phyloP scores from a whole-genome alignment of 2,797 vertebrate species.

The Halcyon smyrnensis region DNA sequence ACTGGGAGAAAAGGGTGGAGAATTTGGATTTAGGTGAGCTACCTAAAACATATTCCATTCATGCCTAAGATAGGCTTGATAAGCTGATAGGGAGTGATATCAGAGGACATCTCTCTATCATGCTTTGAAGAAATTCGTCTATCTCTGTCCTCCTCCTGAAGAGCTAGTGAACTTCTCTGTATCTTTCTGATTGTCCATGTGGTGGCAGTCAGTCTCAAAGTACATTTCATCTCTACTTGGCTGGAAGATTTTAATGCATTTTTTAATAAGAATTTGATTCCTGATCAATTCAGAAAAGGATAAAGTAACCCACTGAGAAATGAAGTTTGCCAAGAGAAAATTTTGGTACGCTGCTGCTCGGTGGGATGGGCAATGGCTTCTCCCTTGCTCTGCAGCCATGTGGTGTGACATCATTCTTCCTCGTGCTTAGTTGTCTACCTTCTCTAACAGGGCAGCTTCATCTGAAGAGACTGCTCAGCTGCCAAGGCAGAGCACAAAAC shows the following conservation, averaged over 20 bases:
- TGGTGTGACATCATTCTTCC: neutral
- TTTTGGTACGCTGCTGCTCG: neutral
- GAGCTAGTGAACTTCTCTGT: neutral
- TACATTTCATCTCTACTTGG: neutral
- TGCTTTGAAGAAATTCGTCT: neutral
- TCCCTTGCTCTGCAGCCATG: neutral
- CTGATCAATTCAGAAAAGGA: neutral
- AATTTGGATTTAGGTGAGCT: neutral
- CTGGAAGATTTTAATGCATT: neutral
- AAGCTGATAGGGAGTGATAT: neutral
- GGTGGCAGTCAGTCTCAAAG: constrained; percentile 21
- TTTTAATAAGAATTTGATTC: neutral
- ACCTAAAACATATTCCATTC: neutral
- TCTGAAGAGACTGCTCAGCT: neutral
- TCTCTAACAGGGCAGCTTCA: neutral
- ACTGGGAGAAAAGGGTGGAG: neutral
- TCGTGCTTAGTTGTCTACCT: neutral
- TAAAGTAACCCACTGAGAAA: neutral
- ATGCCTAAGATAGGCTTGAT: neutral
- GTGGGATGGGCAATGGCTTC: neutral
- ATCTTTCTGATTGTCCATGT: neutral
- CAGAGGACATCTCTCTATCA: neutral
- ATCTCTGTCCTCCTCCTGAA: neutral
- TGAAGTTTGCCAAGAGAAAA: neutral
- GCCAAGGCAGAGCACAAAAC: neutral